These are phyloP conservation scores for Malacoctenus gilli DNA, from an alignment of 2,797 vertebrate genomes.

Conservation along the genomic window DNA sequence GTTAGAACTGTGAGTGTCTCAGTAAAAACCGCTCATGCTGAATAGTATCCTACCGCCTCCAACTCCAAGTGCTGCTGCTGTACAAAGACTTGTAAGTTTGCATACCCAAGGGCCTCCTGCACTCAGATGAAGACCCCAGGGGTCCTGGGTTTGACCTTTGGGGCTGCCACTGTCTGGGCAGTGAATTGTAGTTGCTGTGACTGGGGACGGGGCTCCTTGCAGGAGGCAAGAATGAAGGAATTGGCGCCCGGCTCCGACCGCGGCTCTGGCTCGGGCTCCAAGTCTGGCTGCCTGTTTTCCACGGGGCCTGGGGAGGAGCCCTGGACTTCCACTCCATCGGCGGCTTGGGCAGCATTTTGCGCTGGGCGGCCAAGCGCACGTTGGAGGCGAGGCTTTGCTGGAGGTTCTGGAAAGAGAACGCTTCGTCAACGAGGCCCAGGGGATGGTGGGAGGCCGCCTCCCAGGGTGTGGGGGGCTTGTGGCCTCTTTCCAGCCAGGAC, in stretches of 20 bases:
- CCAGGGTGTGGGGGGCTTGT: constrained; percentile 89
- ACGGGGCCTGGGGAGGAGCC: constrained; percentile 72
- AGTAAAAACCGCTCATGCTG: constrained; percentile 8
- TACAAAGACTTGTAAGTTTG: constrained; percentile 83
- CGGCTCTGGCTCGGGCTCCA: constrained; percentile 58
- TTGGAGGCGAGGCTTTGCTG: constrained; percentile 88
- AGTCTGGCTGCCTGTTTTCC: constrained; percentile 59
- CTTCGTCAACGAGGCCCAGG: constrained; percentile 91
- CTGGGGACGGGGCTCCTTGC: constrained; percentile 67
- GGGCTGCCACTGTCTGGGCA: constrained; percentile 79
- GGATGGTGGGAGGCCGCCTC: constrained; percentile 91
- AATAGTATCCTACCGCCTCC: constrained; percentile 60
- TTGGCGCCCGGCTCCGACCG: constrained; percentile 38
- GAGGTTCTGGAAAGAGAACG: constrained; percentile 84
- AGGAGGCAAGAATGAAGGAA: constrained; percentile 60
- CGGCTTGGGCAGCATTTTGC: constrained; percentile 86
- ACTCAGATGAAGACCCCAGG: constrained; percentile 77
- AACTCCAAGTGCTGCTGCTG: constrained; percentile 83
- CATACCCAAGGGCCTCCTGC: constrained; percentile 63
- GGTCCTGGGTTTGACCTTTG: constrained; percentile 76
- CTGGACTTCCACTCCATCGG: constrained; percentile 85
- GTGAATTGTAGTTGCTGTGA: constrained; percentile 73
- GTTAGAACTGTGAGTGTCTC: constrained; percentile 7
- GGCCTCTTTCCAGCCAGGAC: constrained; percentile 70
- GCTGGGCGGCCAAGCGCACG: constrained; percentile 86